Base-by-base conservation (phyloP, 2,888 invertebrate species). In the Athalia rosae region DNA sequence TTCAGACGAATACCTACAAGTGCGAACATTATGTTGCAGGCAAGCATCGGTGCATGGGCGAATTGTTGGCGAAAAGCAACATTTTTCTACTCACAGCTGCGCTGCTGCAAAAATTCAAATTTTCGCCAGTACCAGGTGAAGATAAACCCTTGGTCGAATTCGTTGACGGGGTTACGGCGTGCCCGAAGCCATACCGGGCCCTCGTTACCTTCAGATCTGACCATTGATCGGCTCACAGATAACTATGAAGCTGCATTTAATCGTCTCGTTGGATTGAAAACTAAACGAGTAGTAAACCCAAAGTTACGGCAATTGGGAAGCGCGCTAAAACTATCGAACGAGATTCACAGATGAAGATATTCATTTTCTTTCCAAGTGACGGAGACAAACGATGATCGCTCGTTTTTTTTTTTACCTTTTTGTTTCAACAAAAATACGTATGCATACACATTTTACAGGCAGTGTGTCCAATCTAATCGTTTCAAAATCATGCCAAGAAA, bases 11-110 rank as follows among this genome's bases (percentile, higher is more conserved):
- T n/a, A n/a, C n/a, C n/a, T n/a, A n/a, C n/a, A n/a, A n/a, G n/a
- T 28, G 28, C 28, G 28, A 28, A 28, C 28, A 2, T n/a, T 69
- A 59, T 50, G 7, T 47, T 80, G 15, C 81, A 91, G 91, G 91
- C 0, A 95, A 94, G 83, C 95, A 95, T 86, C 93, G 96, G 74
- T 97, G 97, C 85, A 93, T 96, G 93, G 97, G 96, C 0, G 96
- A 97, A 85, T 92, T 93, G 0, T 89, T 96, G 80, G 95, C 95
- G 0, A 94, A 94, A 84, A 95, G 95, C 83, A 96, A 95, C 84
- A 92, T 96, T 73, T 97, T 96, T 85, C 88, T 96, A 50, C 95
- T 96, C 84, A 93, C 93, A 0, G 93, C 95, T 0, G 92, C 94
- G 0, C 90, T 96, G 82, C 90, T 97, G 82, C 96, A 96, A 88